These are phyloP conservation scores for Aurelia aurita DNA, from an alignment of 30 jellyfish, hydroid and myxozoan genomes.

Conservation along the genomic window DNA sequence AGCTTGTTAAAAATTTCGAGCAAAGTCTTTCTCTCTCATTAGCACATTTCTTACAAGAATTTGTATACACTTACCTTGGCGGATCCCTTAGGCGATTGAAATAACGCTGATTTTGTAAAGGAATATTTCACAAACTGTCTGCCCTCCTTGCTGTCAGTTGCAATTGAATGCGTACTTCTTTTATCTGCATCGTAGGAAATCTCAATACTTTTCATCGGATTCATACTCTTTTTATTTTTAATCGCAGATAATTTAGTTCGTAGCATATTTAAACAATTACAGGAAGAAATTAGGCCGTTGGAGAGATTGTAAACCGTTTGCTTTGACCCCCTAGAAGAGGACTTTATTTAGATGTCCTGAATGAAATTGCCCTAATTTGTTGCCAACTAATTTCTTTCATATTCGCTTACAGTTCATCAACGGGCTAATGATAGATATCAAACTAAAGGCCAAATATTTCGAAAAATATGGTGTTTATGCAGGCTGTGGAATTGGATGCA, in stretches of 20 bases:
- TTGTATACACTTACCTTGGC: conserved; percentile 31
- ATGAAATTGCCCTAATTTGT: no score
- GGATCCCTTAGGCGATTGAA: conserved; percentile 75
- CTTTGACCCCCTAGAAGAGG: no score
- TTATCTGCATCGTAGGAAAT: conserved; percentile 53
- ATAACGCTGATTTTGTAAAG: conserved; percentile 62
- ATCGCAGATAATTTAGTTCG: no score
- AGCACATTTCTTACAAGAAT: no score
- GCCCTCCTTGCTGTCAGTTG: conserved; percentile 38
- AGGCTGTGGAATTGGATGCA: conserved; percentile 84
- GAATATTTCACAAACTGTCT: conserved; percentile 58
- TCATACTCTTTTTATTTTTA: no score
- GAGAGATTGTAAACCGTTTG: no score
- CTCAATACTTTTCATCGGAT: not conserved
- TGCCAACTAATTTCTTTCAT: not conserved
- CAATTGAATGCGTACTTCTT: conserved; percentile 46
- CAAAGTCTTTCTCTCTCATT: no score
- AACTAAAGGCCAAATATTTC: conserved; percentile 20
- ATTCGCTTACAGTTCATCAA: conserved; percentile 43
- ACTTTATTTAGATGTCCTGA: no score
- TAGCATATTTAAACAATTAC: no score
- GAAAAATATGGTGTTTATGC: conserved; percentile 62
- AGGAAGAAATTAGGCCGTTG: no score
- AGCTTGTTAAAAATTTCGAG: no score
- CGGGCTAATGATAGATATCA: conserved; percentile 58